phyloP scores from a whole-genome alignment of 1,140 invertebrate genomes.

The Marisa cornuarietis region DNA sequence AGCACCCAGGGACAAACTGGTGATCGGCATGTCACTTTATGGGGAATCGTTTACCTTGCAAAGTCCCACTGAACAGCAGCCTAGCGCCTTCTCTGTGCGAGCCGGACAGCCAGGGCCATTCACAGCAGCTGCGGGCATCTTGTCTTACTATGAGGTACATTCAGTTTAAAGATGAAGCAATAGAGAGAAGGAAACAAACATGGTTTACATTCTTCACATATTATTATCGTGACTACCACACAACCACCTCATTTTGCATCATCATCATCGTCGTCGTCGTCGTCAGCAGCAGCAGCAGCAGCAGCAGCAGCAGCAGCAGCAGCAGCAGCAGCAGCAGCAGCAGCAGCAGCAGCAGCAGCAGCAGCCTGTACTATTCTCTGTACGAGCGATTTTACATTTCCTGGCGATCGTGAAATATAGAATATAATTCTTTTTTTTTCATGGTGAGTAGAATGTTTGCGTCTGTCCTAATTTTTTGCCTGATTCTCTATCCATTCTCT shows the following conservation, averaged over 20 bases:
- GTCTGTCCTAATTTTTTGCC: background rate
- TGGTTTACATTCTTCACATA: too few species aligned
- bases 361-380: too few species aligned
- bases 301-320: too few species aligned
- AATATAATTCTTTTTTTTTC: too few species aligned
- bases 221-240: background rate
- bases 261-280: too few species aligned
- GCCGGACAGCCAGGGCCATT: constrained; percentile 75
- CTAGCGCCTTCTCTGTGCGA: constrained; percentile 22
- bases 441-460: too few species aligned
- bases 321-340: too few species aligned
- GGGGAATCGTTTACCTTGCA: constrained; percentile 38
- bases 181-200: too few species aligned
- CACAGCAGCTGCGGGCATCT: constrained; percentile 88
- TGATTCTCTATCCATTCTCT: constrained; percentile 2
- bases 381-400: too few species aligned
- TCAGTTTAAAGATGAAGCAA: background rate
- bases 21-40: constrained; percentile 87
- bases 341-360: too few species aligned
- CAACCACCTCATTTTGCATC: background rate
- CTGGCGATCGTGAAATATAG: too few species aligned
- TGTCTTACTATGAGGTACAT: constrained; percentile 86
- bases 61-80: constrained; percentile 10
- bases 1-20: constrained; percentile 92
- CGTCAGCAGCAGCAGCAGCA: too few species aligned